A percentile compares a stretch with the other conserved stretches of the same genome.
Evolutionary conservation across 30 jellyfish, hydroid and myxozoan genomes (phyloP).

Genomic region (Aurelia sp.): DNA sequence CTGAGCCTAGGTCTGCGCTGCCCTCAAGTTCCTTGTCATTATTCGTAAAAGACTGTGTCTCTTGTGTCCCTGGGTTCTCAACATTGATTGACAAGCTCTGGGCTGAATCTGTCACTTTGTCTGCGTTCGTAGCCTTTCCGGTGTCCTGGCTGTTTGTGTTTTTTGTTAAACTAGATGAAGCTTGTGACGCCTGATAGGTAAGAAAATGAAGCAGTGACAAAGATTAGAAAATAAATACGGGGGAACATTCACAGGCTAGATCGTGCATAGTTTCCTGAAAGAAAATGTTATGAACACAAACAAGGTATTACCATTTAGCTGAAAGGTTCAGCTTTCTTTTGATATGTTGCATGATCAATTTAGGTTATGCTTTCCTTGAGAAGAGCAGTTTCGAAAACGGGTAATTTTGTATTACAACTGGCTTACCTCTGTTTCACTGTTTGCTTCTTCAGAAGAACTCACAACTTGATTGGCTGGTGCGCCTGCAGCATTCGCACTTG

Average conservation of each 20-base stretch:
- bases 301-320: no score
- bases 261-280: no score
- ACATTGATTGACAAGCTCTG: constrained; percentile 39
- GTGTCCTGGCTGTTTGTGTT: neutral
- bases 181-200: neutral
- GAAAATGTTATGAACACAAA: no score
- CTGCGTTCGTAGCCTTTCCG: neutral
- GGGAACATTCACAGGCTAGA: no score
- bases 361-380: no score
- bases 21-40: neutral
- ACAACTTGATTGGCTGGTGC: constrained; percentile 6
- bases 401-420: no score
- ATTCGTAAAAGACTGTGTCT: neutral
- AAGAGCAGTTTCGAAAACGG: no score
- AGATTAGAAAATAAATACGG: no score
- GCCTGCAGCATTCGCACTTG: neutral
- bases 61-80: constrained; percentile 34
- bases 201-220: neutral
- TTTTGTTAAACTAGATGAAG: neutral
- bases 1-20: constrained; percentile 13
- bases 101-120: neutral
- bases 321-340: no score
- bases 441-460: neutral
- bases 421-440: constrained; percentile 26
- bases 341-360: no score